Evolutionary conservation across 2,113 vertebrate genomes (phyloP).

Genomic region (Colistium nudipinnis): DNA sequence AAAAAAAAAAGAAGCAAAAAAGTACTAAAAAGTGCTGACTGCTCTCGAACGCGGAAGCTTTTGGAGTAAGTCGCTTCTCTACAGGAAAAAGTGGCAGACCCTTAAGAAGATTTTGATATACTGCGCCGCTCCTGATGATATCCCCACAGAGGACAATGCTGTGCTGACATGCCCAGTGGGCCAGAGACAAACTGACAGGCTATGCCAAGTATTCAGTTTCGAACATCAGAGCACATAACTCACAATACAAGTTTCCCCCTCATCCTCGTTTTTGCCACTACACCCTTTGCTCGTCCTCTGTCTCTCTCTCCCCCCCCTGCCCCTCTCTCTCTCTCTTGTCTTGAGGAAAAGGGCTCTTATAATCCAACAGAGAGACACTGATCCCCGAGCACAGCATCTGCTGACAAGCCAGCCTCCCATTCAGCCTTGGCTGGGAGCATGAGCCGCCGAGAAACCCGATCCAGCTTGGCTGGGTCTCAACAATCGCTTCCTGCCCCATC

Average conservation of each 20-base stretch:
- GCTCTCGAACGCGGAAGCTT: constrained; percentile 23
- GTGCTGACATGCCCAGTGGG: constrained; percentile 73
- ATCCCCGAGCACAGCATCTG: constrained; percentile 85
- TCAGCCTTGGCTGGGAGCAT: constrained; percentile 78
- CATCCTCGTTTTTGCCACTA: constrained; percentile 69
- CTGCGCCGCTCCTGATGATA: constrained; percentile 63
- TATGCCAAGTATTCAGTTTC: constrained; percentile 76
- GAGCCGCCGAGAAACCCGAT: constrained; percentile 81
- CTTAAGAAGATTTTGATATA: constrained; percentile 66
- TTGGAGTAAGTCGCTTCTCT: constrained; percentile 25
- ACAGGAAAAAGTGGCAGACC: constrained; percentile 39
- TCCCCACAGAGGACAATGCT: constrained; percentile 66
- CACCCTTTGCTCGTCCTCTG: constrained; percentile 70
- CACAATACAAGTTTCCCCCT: constrained; percentile 70
- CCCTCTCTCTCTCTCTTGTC: constrained; percentile 59
- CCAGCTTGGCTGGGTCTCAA: constrained; percentile 80
- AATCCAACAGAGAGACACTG: constrained; percentile 76
- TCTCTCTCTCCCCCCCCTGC: not conserved
- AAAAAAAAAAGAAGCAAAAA: constrained; percentile 9
- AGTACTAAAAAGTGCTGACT: constrained; percentile 11
- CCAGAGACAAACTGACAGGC: constrained; percentile 76
- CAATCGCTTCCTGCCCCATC: constrained; percentile 82
- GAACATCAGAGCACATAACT: constrained; percentile 74
- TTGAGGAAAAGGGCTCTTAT: constrained; percentile 77
- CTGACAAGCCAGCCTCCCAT: constrained; percentile 85